Evolutionary conservation across 2,888 invertebrate genomes (phyloP).

Genomic region (Dasypogon diadema): DNA sequence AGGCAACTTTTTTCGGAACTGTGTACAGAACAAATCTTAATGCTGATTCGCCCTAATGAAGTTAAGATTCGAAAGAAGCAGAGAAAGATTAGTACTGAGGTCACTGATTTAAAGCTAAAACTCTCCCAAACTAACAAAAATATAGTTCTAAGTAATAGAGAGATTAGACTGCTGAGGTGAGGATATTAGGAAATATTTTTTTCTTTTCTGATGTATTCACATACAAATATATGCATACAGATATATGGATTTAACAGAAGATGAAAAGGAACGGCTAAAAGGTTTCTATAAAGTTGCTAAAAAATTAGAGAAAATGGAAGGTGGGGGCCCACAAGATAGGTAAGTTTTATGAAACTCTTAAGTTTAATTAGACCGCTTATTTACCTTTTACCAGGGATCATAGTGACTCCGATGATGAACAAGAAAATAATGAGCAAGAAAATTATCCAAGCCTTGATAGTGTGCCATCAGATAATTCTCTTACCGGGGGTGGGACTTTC

Average conservation of each 20-base stretch:
- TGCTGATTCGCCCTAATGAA: constrained; percentile 87
- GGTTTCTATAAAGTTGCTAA: constrained; percentile 92
- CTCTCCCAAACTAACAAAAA: constrained; percentile 85
- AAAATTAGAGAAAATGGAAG: constrained; percentile 90
- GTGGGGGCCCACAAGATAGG: constrained; percentile 79
- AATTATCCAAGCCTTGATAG: constrained; percentile 84
- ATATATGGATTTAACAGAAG: constrained; percentile 90
- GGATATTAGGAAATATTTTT: no score
- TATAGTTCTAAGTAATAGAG: constrained; percentile 91
- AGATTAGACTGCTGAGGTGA: constrained; percentile 84
- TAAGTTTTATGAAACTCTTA: constrained; percentile 59
- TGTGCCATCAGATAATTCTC: constrained; percentile 79
- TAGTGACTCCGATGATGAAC: constrained; percentile 80
- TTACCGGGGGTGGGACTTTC: constrained; percentile 74
- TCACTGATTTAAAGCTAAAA: constrained; percentile 86
- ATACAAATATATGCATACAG: no score
- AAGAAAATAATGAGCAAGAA: constrained; percentile 79
- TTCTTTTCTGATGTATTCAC: no score
- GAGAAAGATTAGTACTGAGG: constrained; percentile 91
- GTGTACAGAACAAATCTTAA: constrained; percentile 87
- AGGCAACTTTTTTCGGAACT: constrained; percentile 82
- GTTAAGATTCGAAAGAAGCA: constrained; percentile 90
- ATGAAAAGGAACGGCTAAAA: constrained; percentile 91
- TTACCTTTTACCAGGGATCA: constrained; percentile 73
- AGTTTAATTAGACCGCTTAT: no score